Conservation (phyloP, 1,140 invertebrate species). For the Mya arenaria region DNA sequence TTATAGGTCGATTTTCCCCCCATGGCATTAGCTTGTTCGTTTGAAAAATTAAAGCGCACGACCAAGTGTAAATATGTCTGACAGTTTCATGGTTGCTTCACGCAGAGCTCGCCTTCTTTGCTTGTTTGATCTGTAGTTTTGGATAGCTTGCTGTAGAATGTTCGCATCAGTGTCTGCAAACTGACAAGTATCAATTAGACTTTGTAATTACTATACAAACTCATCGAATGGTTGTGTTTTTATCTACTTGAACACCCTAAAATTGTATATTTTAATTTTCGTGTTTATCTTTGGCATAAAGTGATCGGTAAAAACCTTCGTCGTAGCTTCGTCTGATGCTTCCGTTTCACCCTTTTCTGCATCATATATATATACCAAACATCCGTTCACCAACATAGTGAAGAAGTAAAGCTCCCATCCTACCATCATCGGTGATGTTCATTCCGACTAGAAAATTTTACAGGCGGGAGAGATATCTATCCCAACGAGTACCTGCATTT, state of each 20-base stretch:
- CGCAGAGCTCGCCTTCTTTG: constrained; percentile 33
- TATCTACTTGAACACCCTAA: background rate
- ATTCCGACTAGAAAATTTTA: too few relatives aligned
- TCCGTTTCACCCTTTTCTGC: background rate
- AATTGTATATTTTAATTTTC: constrained; percentile 7
- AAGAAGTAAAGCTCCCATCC: constrained; percentile 44
- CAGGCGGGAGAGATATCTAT: too few relatives aligned
- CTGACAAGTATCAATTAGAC: background rate
- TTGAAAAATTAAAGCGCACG: background rate
- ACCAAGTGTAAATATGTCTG: constrained; percentile 19
- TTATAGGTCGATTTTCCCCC: background rate
- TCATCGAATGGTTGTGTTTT: background rate
- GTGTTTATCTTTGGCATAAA: background rate
- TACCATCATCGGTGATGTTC: constrained; percentile 19
- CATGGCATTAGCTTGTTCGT: too few relatives aligned
- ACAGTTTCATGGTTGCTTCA: constrained; percentile 45
- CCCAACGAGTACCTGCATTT: too few relatives aligned
- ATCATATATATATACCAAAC: constrained; percentile 21
- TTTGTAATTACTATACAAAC: background rate
- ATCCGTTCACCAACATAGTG: constrained; percentile 50
- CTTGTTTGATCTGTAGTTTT: background rate
- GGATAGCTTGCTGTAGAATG: constrained; percentile 35
- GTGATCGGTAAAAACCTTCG: background rate
- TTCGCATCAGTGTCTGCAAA: constrained; percentile 19
- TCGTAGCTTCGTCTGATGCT: background rate